Evolutionary conservation across 2,113 vertebrate species (phyloP), one percentile per base, ranked within the genome.

Genomic region (Nyctereutes procyonoides): DNA sequence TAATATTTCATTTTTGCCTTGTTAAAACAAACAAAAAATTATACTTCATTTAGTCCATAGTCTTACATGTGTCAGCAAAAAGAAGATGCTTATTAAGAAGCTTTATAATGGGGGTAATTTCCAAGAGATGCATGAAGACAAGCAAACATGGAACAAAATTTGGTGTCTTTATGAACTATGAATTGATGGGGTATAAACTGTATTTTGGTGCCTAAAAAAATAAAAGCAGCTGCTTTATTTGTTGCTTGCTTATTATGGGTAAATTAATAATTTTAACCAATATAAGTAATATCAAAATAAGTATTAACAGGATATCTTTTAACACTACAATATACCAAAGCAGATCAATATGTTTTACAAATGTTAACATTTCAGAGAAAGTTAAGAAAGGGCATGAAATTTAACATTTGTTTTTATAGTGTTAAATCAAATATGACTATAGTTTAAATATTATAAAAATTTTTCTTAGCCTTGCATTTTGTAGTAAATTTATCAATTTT

Each of bases 1-100:
- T 60, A 88, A n/a, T 17, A 83, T n/a, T 87, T 93, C 22, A 85
- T 51, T 80, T 60, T 74, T 79, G 9, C 12, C 85, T 95, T 88
- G 55, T 74, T 76, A 69, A 95, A 91, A 79, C 43, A 88, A 81
- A 86, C 55, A 71, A 53, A 43, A 67, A 55, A 12, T 30, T 43
- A 56, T 83, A 56, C 11, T 48, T 71, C 62, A 92, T 93, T 92
- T 30, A 67, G 1, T 28, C 11, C 8, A 11, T 26, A 62, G 30
- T 55, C 24, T 63, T n/a, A 90, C 56, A 32, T n/a, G 22, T 86
- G 2, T 30, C 28, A 86, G 20, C 79, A 81, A 81, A 92, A 82
- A 76, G 30, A 82, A 24, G 13, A 63, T 43, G 43, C 8, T 63
- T 48, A 48, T 92, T 92, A 89, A 30, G 8, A 86, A 81, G 1